Evolutionary conservation across 2,888 invertebrate genomes (phyloP).

Genomic region (Actias luna): DNA sequence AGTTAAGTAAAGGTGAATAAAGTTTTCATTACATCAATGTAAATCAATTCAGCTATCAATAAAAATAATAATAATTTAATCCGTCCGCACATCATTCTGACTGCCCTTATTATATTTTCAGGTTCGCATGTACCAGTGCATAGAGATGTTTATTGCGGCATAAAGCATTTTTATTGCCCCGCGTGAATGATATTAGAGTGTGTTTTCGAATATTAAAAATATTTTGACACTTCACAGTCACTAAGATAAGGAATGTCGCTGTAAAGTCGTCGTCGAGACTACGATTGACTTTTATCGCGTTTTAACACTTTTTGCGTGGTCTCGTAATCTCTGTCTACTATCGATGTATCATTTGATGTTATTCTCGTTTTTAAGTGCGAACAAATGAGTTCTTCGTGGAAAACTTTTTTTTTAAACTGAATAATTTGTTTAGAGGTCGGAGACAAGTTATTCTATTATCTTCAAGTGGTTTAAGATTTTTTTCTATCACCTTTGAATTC

Average conservation of each 20-base stretch:
- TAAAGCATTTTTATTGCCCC: conserved; percentile 18
- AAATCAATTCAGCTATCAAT: neutral
- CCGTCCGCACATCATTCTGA: conserved; percentile 11
- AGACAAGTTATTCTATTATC: neutral
- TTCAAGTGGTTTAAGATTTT: neutral
- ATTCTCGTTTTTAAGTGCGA: conserved; percentile 30
- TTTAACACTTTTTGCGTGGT: conserved; percentile 36
- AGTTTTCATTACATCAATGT: neutral
- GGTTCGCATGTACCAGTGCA: conserved; percentile 4
- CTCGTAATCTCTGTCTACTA: conserved; percentile 34
- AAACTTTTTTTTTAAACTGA: neutral
- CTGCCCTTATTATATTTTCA: conserved; percentile 10
- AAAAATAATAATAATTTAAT: conserved; percentile 10
- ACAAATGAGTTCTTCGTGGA: conserved; percentile 20
- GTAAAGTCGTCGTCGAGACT: conserved; percentile 43
- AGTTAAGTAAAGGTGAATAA: neutral
- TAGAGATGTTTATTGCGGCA: conserved; percentile 17
- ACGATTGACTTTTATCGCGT: conserved; percentile 46
- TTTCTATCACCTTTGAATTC: neutral
- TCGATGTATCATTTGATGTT: conserved; percentile 29
- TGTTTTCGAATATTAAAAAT: conserved; percentile 32
- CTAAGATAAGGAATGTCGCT: conserved; percentile 48
- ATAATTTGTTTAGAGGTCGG: neutral
- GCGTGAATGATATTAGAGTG: conserved; percentile 15
- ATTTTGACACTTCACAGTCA: conserved; percentile 53